A percentile compares a stretch with the other conserved stretches of the same genome.
These are phyloP conservation scores for Koerneria pararmatus DNA, from an alignment of 2,888 invertebrate species.

Conservation along the genomic window DNA sequence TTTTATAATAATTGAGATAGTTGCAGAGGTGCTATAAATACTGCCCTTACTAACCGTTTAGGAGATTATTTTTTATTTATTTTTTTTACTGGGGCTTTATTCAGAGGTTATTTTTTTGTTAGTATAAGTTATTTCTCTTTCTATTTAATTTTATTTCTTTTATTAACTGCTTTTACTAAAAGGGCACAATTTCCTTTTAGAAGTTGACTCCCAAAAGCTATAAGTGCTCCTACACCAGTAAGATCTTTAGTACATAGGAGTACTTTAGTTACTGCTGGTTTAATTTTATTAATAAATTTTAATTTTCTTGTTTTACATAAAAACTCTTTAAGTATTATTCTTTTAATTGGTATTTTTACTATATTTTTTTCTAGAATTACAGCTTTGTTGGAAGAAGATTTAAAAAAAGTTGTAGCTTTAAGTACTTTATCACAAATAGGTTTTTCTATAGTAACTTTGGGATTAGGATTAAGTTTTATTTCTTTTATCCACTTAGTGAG, in stretches of 20 bases:
- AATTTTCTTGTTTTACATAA: slow-evolving; percentile 66
- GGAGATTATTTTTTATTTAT: slow-evolving; percentile 69
- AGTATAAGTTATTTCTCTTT: slow-evolving; percentile 39
- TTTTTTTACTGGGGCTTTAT: slow-evolving; percentile 64
- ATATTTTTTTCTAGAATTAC: slow-evolving; percentile 43
- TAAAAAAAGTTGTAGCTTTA: slow-evolving; percentile 44
- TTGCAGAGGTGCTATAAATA: slow-evolving; percentile 65
- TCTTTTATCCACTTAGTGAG: slow-evolving; percentile 44
- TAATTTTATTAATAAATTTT: slow-evolving; percentile 60
- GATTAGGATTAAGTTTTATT: slow-evolving; percentile 57
- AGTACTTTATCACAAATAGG: slow-evolving; percentile 45
- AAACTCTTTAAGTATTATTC: slow-evolving; percentile 69
- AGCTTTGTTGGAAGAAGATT: slow-evolving; percentile 39
- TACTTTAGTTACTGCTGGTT: slow-evolving; percentile 75
- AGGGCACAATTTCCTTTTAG: slow-evolving; percentile 80
- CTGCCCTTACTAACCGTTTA: slow-evolving; percentile 73
- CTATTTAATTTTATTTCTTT: slow-evolving; percentile 60
- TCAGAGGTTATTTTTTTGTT: slow-evolving; percentile 63
- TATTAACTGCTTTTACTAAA: slow-evolving; percentile 71
- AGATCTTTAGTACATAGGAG: slow-evolving; percentile 77
- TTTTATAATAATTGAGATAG: slow-evolving; percentile 50
- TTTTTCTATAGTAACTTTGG: slow-evolving; percentile 39
- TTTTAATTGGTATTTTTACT: slow-evolving; percentile 61
- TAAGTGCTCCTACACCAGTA: slow-evolving; percentile 75
- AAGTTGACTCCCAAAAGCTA: slow-evolving; percentile 73